Evolutionary conservation across 2,888 invertebrate genomes (phyloP).

Genomic region (Rhyacophila evoluta): DNA sequence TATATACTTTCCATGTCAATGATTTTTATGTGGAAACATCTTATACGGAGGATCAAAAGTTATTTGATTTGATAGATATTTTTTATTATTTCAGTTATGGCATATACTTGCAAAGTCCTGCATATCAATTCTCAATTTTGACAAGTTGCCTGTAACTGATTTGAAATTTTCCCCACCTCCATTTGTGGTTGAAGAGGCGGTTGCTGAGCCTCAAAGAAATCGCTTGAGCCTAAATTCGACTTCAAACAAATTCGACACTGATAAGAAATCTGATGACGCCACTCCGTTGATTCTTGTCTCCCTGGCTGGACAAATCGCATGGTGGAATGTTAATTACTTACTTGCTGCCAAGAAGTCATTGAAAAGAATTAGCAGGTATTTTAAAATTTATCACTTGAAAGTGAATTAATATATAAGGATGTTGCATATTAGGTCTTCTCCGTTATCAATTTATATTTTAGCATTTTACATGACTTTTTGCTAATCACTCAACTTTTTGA

Average conservation of each 20-base stretch:
- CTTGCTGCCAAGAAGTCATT: conserved; percentile 55
- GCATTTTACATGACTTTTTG: no score
- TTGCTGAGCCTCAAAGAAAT: not conserved
- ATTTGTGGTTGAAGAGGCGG: not conserved
- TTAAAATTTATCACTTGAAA: no score
- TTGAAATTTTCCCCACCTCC: conserved; percentile 68
- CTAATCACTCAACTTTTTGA: no score
- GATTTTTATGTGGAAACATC: no score
- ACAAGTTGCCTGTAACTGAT: conserved; percentile 68
- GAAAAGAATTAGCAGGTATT: conserved; percentile 42
- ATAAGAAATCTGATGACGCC: conserved; percentile 52
- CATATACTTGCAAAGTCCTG: conserved; percentile 64
- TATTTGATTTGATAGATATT: no score
- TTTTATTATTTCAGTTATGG: conserved; percentile 63
- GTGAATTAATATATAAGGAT: no score
- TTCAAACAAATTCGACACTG: not conserved
- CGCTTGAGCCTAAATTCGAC: not conserved
- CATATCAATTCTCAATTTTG: conserved; percentile 65
- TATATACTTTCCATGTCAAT: no score
- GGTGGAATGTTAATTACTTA: conserved; percentile 69
- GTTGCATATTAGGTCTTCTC: no score
- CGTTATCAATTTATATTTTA: no score
- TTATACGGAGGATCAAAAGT: no score
- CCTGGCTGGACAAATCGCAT: conserved; percentile 71
- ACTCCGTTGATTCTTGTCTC: conserved; percentile 69